A percentile compares a stretch with the other conserved stretches of the same genome.
phyloP scores from a whole-genome alignment of 2,888 invertebrate species.

The Trichogramma dendrolimi region DNA sequence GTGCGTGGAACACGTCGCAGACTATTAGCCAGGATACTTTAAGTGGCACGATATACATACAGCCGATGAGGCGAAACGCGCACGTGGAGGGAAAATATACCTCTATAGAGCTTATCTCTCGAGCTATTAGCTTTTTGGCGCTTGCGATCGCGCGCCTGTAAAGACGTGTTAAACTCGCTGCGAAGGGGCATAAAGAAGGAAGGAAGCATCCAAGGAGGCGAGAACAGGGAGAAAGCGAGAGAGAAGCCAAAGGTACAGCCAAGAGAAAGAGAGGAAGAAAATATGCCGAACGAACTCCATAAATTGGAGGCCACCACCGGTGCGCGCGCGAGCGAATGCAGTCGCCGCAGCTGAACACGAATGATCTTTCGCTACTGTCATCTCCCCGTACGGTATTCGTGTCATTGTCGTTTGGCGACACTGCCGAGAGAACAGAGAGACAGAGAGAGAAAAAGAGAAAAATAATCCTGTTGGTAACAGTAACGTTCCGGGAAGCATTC shows the following conservation, averaged over 20 bases:
- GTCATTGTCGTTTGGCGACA: slow-evolving; percentile 37
- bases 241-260: not conserved
- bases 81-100: no score
- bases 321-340: no score
- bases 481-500: slow-evolving; percentile 17
- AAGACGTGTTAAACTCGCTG: no score
- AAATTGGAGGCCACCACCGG: slow-evolving; percentile 35
- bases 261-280: slow-evolving; percentile 30
- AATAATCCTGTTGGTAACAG: not conserved
- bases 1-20: no score
- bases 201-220: slow-evolving; percentile 8
- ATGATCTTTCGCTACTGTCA: slow-evolving; percentile 39
- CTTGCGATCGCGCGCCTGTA: no score
- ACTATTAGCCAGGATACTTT: no score
- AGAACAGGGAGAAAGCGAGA: slow-evolving; percentile 21
- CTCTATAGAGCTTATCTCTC: no score
- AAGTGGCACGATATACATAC: no score
- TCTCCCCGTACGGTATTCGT: slow-evolving; percentile 37
- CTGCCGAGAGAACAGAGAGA: slow-evolving; percentile 20
- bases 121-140: no score
- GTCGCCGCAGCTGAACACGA: slow-evolving; percentile 33
- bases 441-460: slow-evolving; percentile 17
- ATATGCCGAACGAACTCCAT: slow-evolving; percentile 41
- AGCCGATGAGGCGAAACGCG: no score
- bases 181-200: slow-evolving; percentile 28